Base-by-base conservation (phyloP, 1,140 invertebrate species). In the Hyphantria cunea region DNA sequence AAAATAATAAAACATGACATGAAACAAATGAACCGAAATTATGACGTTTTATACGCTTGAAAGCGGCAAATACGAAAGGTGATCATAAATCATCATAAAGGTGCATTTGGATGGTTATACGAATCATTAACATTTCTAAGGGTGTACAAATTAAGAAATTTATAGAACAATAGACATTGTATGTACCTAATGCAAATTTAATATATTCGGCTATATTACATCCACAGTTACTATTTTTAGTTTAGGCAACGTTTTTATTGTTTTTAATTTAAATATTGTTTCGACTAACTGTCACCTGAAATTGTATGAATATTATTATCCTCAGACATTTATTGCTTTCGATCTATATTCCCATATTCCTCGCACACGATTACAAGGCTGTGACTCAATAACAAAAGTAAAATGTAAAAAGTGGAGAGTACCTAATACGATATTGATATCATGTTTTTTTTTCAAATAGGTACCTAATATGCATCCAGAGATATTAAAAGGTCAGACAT, bases 211-310 rank as follows among this genome's bases (percentile, higher is more conserved):
- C 14, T 56, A 10, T 31, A 42, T 45, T 56, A 3, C 41, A 45
- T 47, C 42, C 41, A 56, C 45, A 55, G 53, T 34, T 45, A 14
- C 14, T 45, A 17, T 55, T 44, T 44, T 44, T 13, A 25, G 12
- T n/a, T 13, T 10, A 12, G 2, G 3, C 9, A 15, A 32, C 13
- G 12, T 32, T 32, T 31, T 44, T 42, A 41, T 12, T 54, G 31
- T 32, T 9, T 14, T 32, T 37, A 37, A 51, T 37, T 34, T 32
- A 25, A 25, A 25, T 25, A 25, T 25, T 25, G 32, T 6, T 37
- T 34, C 41, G n/a, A 51, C 33, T 51, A 25, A 13, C 34, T 34
- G 0, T 15, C 2, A 31, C 3, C 5, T n/a, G 9, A n/a, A n/a
- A 31, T n/a, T 12, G 10, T 52, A n/a, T 13, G 31, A n/a, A n/a